These are phyloP conservation scores for Pachycephus smyrnensis DNA, from an alignment of 2,888 invertebrate genomes.

Conservation along the genomic window DNA sequence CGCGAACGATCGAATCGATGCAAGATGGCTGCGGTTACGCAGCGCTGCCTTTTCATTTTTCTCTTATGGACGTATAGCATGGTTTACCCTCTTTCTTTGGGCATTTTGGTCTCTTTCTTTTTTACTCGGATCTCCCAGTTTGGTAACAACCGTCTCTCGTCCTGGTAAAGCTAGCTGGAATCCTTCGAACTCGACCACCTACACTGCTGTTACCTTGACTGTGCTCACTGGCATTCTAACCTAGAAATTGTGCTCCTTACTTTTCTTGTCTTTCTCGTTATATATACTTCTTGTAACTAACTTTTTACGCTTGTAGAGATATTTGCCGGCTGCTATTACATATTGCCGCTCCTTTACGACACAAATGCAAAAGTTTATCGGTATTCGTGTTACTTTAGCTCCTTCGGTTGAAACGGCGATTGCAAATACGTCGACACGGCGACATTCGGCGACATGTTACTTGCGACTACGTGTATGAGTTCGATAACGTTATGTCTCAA, in stretches of 20 bases:
- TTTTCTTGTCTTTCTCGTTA: neutral
- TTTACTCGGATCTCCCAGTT: neutral
- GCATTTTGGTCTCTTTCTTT: neutral
- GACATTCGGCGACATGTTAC: neutral
- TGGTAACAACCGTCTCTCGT: neutral
- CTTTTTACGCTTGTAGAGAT: too few species aligned
- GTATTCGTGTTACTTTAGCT: neutral
- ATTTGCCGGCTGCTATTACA: neutral
- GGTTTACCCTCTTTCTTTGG: neutral
- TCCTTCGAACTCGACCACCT: neutral
- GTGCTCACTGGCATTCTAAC: neutral
- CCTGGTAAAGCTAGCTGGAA: neutral
- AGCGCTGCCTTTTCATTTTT: neutral
- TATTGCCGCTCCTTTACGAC: neutral
- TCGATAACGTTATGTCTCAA: neutral
- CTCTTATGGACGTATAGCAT: constrained; percentile 11
- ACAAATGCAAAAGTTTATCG: neutral
- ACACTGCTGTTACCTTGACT: neutral
- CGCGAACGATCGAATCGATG: constrained; percentile 15
- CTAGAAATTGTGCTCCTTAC: neutral
- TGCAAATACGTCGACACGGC: neutral
- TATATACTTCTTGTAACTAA: neutral
- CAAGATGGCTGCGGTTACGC: constrained; percentile 1
- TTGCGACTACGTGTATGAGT: neutral
- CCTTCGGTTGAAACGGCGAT: neutral